phyloP scores from a whole-genome alignment of 2,797 vertebrate species.

The Taenioides sp. region DNA sequence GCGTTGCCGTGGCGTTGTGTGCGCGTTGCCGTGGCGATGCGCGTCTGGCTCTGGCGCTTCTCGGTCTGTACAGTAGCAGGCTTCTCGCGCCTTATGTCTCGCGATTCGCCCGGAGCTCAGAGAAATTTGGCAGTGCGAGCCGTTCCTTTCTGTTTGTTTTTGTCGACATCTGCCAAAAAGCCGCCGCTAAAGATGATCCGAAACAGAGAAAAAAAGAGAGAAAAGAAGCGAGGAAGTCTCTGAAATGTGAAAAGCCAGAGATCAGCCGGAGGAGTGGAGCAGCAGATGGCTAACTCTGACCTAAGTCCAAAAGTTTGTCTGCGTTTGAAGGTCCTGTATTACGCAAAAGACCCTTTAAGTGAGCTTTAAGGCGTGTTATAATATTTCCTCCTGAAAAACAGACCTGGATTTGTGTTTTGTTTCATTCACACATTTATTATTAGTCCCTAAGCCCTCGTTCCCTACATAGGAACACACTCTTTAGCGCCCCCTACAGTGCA shows the following conservation, averaged over 20 bases:
- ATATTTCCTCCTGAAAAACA: no score
- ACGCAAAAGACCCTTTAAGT: no score
- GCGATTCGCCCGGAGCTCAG: conserved; percentile 51
- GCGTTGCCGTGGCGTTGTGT: no score
- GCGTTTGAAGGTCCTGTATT: not conserved
- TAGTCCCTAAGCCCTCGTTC: no score
- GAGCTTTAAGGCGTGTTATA: no score
- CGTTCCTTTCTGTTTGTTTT: conserved; percentile 39
- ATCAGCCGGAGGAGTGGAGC: conserved; percentile 38
- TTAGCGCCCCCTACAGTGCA: no score
- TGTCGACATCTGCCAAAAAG: conserved; percentile 35
- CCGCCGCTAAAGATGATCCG: conserved; percentile 15
- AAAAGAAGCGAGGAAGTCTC: conserved; percentile 15
- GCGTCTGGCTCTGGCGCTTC: conserved; percentile 27
- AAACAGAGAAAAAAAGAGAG: not conserved
- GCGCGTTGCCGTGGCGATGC: conserved; percentile 24
- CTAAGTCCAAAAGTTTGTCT: conserved; percentile 9
- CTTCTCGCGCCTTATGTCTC: conserved; percentile 36
- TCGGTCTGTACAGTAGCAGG: conserved; percentile 23
- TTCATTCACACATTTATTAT: no score
- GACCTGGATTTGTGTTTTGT: no score
- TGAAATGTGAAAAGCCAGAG: conserved; percentile 25
- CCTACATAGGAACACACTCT: no score
- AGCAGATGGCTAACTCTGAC: not conserved
- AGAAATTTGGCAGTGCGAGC: conserved; percentile 51